A percentile compares a stretch with the other conserved stretches of the same genome.
phyloP scores from a whole-genome alignment of 1,140 invertebrate genomes.

The Druon quercuslanigerum region DNA sequence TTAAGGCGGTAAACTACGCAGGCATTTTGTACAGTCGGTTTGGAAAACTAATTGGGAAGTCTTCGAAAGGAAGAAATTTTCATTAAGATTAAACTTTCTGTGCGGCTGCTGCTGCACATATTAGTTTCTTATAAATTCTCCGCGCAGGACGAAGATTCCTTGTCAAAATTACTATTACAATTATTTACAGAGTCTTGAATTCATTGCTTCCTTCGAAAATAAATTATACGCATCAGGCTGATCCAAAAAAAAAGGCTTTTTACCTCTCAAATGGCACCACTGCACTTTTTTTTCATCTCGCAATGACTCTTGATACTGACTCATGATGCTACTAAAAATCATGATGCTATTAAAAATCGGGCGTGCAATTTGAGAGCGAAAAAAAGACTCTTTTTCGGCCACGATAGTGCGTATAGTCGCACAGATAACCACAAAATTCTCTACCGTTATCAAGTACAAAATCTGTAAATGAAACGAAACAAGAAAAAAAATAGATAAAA shows the following conservation, averaged over 20 bases:
- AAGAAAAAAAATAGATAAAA: constrained; percentile 8
- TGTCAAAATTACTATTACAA: constrained; percentile 50
- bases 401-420: too few species aligned
- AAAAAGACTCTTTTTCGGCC: too few species aligned
- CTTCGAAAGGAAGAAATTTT: constrained; percentile 65
- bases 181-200: constrained; percentile 39
- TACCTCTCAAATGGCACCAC: too few species aligned
- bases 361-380: too few species aligned
- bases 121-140: constrained; percentile 40
- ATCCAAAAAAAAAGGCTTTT: too few species aligned
- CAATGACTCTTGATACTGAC: too few species aligned
- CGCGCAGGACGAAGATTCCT: constrained; percentile 44
- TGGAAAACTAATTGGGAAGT: constrained; percentile 68
- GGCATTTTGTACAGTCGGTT: constrained; percentile 70
- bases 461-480: neutral
- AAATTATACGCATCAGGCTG: too few species aligned
- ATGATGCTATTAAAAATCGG: too few species aligned
- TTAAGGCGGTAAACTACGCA: constrained; percentile 71
- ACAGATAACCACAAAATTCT: neutral
- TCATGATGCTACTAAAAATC: too few species aligned
- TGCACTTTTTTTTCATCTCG: too few species aligned
- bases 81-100: neutral
- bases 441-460: neutral
- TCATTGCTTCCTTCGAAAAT: neutral
- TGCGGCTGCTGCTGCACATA: constrained; percentile 39